Evolutionary conservation across 2,113 vertebrate species (phyloP), one percentile per base, ranked within the genome.

Genomic region (Noctilio leporinus): DNA sequence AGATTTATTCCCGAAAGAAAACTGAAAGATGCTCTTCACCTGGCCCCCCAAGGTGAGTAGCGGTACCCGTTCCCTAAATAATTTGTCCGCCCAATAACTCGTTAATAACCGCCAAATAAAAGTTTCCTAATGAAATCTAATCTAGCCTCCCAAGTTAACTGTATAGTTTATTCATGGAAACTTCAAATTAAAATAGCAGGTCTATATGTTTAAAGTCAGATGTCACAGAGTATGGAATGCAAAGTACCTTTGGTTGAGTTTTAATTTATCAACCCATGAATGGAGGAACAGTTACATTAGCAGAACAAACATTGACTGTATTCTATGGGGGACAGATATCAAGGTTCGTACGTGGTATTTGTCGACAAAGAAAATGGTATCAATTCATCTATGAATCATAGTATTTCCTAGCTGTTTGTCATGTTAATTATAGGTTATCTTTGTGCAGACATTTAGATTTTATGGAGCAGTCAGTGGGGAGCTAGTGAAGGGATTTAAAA

Each of bases 1-100:
- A 99, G 99, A 97, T 99, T 99, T 98, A 98, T 99, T 96, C 99
- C 99, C 11, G 99, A 99, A 96, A 98, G 99, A 93, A 99, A 99
- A 93, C 91, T 99, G 70, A 99, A 99, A 98, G 99, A 99, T 95
- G 98, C 99, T 78, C 98, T 99, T 96, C 99, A 99, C 96, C 99
- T 99, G 98, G 99, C 99, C 65, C 99, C 99, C 16, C 99, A 99
- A 98, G 99, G 99, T 99, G 96, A 96, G 97, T 62, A 40, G 96
- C 51, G n/a, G 30, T 53, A 33, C 3, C 40, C 1, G 14, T 38
- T 67, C 33, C n/a, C 7, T 86, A 9, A 55, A 35, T 20, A 67
- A 0, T 70, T 30, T 76, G 17, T 35, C 30, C 84, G 67, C 64
- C 67, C 69, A 40, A 20, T 70, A 77, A 59, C 15, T 93, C 43